Evolutionary conservation across 2,113 vertebrate genomes (phyloP), one percentile per base, ranked within the genome.

Genomic region (Phalacrocorax brasilianus): DNA sequence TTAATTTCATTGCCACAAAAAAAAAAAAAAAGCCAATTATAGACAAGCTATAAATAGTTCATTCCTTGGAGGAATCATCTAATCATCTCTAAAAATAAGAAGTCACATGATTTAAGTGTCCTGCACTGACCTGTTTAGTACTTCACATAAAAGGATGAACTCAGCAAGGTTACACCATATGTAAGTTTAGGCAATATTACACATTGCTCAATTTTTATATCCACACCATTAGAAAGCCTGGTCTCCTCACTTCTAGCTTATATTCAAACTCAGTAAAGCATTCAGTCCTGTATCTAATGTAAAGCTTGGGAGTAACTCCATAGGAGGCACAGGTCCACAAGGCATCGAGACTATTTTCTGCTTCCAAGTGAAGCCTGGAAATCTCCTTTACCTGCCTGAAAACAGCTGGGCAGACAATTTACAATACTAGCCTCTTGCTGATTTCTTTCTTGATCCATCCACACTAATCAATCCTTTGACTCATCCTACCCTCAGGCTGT

Each of bases 61-160:
- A 61, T 77, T 72, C 71, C 77, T 95, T 83, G 45, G 50, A 91
- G 61, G 66, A 96, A 93, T 91, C 91, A 65, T 85, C 87, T 93
- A 88, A 96, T 95, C 86, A 58, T 50, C 68, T 91, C 88, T 94
- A 94, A 95, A 97, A 97, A 95, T 88, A 97, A 93, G 56, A 71
- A 70, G 68, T 84, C 77, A 89, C 23, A 44, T 77, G 66, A 49
- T 84, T 78, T 28, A 66, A 83, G 71, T 44, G 50, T 83, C 80
- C 88, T 53, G 24, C 53, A 62, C 40, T 71, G 49, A 85, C 68
- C 19, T 66, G 91, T 87, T 53, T 47, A 23, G 47, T 58, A 59
- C n/a, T 35, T 71, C 40, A 82, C 52, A 65, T 28, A 56, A 47
- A 79, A 84, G 42, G 35, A 86, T 65, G 32, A 72, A 62, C 11